These are phyloP conservation scores for Alectoris magna DNA, from an alignment of 2,797 vertebrate genomes.

Conservation along the genomic window DNA sequence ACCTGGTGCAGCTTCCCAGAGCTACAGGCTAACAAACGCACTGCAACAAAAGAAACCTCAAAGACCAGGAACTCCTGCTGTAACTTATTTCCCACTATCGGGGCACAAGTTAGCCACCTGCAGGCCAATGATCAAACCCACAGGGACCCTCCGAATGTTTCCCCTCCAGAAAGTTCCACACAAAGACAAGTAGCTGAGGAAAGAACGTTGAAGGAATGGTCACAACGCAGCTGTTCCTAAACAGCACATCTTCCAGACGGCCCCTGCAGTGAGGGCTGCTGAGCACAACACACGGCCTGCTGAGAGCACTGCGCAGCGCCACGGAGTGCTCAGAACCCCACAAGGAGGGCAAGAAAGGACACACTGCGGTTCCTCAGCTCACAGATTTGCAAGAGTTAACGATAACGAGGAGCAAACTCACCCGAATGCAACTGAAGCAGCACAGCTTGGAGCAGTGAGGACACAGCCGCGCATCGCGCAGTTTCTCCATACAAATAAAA, in stretches of 20 bases:
- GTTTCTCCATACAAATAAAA: constrained; percentile 99
- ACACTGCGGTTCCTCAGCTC: background rate
- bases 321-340: background rate
- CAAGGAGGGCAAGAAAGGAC: background rate
- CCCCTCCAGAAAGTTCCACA: constrained; percentile 17
- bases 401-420: constrained; percentile 73
- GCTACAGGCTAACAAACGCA: accelerated
- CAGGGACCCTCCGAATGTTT: background rate
- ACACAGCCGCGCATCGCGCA: constrained; percentile 96
- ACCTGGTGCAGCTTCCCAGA: background rate
- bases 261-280: constrained; percentile 20
- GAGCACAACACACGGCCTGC: background rate
- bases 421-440: constrained; percentile 99
- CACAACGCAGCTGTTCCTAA: background rate
- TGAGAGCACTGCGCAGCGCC: background rate
- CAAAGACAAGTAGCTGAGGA: background rate
- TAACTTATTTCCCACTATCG: background rate
- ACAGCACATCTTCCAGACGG: constrained; percentile 16
- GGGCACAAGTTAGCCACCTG: background rate
- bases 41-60: background rate
- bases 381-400: background rate
- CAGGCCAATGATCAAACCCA: background rate
- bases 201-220: background rate
- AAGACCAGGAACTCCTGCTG: background rate
- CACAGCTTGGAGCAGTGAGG: constrained; percentile 99